Evolutionary conservation across 2,797 vertebrate species (phyloP).

Genomic region (Neomorphus geoffroyi): DNA sequence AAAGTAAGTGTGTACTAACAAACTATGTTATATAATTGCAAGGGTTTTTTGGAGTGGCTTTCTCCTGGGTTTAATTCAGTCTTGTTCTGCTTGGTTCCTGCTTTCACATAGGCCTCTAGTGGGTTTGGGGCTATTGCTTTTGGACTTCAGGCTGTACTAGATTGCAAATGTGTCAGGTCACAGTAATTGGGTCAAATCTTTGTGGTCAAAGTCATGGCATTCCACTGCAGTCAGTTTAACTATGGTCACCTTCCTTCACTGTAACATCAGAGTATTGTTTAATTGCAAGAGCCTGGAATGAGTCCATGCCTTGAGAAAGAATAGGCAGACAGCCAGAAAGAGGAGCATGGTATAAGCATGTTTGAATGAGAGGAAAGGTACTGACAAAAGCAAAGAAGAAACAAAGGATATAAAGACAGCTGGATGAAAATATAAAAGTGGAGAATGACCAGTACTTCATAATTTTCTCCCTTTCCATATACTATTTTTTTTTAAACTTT

Average conservation of each 20-base stretch:
- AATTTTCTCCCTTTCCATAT: neutral
- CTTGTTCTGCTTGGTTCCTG: neutral
- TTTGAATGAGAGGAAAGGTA: neutral
- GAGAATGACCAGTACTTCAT: neutral
- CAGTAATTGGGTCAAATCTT: slow-evolving; percentile 20
- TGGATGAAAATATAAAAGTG: neutral
- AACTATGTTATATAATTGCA: neutral
- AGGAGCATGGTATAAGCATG: neutral
- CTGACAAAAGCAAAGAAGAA: neutral
- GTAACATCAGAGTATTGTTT: neutral
- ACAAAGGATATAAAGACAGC: neutral
- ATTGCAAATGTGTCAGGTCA: slow-evolving; percentile 46
- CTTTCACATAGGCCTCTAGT: neutral
- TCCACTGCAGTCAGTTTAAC: neutral
- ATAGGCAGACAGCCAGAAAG: neutral
- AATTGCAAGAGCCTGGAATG: neutral
- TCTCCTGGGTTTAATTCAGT: neutral
- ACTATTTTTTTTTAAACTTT: neutral
- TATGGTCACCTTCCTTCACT: neutral
- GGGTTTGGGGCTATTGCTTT: neutral
- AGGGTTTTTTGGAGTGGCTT: neutral
- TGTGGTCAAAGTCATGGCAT: neutral
- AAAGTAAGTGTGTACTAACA: neutral
- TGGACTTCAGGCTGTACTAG: neutral
- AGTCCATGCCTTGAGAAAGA: neutral